Evolutionary conservation across 2,888 invertebrate species (phyloP).

Genomic region (Drosophila anceps): DNA sequence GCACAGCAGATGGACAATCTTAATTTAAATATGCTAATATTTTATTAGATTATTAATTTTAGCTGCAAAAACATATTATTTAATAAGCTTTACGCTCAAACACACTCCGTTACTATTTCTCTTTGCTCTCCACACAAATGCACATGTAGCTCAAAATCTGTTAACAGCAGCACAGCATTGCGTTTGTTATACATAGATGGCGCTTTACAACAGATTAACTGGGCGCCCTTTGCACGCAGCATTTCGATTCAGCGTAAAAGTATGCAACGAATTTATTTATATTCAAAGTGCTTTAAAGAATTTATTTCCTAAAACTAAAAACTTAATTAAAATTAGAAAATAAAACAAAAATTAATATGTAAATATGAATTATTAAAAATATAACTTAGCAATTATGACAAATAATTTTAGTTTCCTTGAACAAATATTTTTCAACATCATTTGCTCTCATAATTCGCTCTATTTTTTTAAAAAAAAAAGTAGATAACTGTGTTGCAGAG

Average conservation of each 20-base stretch:
- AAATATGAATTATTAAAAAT: background rate
- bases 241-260: constrained; percentile 6
- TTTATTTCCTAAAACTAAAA: background rate
- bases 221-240: background rate
- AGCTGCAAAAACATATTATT: background rate
- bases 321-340: background rate
- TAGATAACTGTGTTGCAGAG: background rate
- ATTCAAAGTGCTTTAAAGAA: background rate
- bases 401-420: background rate
- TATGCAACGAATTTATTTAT: constrained; percentile 15
- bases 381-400: too few species aligned
- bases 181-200: background rate
- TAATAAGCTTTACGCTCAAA: background rate
- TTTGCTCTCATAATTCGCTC: background rate
- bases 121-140: background rate
- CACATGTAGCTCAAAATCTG: background rate
- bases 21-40: background rate
- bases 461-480: background rate
- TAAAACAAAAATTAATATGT: background rate
- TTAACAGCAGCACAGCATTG: background rate
- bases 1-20: background rate
- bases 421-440: background rate
- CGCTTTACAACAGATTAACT: background rate
- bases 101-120: too few species aligned
- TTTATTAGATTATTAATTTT: background rate